phyloP scores from a whole-genome alignment of 1,140 invertebrate genomes.

The Neodiprion lecontei region DNA sequence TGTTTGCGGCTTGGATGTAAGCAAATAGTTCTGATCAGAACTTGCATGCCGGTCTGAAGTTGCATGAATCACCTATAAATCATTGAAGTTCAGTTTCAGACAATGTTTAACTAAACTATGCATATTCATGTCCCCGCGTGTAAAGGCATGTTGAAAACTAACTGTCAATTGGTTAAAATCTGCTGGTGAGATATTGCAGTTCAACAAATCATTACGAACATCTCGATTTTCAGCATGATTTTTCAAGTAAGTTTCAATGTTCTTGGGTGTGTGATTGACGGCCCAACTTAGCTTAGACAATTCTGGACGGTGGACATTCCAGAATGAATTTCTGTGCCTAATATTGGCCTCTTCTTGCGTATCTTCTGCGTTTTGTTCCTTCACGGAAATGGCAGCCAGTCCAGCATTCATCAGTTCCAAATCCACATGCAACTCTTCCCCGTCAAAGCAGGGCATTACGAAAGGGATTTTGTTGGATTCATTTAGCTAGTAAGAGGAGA shows the following conservation, averaged over 20 bases:
- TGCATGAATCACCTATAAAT: slow-evolving; percentile 8
- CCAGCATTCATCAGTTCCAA: background rate
- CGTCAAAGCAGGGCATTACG: slow-evolving; percentile 4
- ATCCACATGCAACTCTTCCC: slow-evolving; percentile 1
- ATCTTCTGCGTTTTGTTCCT: background rate
- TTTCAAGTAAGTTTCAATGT: background rate
- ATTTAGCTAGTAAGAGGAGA: background rate
- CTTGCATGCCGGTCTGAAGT: background rate
- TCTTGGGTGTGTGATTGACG: background rate
- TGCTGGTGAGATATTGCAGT: background rate
- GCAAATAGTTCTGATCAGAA: background rate
- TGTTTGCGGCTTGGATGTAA: background rate
- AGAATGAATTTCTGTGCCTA: slow-evolving; percentile 5
- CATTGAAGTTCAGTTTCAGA: background rate
- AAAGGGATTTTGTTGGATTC: background rate
- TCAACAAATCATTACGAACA: background rate
- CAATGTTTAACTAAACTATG: background rate
- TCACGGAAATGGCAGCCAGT: slow-evolving; percentile 1
- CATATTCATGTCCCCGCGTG: background rate
- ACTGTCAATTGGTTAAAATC: background rate
- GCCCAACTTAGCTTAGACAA: slow-evolving; percentile 8
- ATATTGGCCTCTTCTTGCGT: background rate
- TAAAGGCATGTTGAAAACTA: background rate
- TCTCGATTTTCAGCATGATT: background rate
- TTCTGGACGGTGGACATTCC: slow-evolving; percentile 6